phyloP scores from a whole-genome alignment of 2,113 vertebrate genomes.

The Megalops atlanticus region DNA sequence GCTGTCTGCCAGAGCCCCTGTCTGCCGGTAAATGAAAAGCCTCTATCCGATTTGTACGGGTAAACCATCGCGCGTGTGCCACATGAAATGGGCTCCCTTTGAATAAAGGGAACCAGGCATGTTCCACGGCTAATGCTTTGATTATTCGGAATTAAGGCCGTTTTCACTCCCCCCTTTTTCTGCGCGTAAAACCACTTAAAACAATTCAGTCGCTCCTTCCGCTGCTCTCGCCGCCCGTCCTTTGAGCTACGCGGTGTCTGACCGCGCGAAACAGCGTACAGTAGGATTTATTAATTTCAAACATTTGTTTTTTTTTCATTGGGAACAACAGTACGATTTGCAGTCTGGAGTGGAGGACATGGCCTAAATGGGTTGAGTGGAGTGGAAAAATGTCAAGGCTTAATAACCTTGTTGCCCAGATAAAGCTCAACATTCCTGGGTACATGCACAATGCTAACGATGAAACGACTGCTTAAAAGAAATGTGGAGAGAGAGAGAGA shows the following conservation, averaged over 20 bases:
- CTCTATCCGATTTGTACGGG: not conserved
- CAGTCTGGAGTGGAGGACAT: not conserved
- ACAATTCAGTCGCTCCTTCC: no score
- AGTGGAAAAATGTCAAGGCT: not conserved
- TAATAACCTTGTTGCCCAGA: slow-evolving; percentile 12
- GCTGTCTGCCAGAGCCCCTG: not conserved
- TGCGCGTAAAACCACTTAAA: no score
- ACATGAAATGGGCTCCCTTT: not conserved
- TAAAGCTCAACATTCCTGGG: not conserved
- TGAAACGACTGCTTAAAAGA: not conserved
- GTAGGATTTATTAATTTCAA: not conserved
- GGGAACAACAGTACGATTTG: no score
- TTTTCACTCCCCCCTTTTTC: no score
- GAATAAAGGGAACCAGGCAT: not conserved
- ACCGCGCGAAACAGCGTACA: not conserved
- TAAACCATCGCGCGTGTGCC: not conserved
- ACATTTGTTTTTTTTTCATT: no score
- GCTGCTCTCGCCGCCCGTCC: no score
- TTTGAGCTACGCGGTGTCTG: no score
- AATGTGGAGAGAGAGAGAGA: not conserved
- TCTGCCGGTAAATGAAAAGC: not conserved
- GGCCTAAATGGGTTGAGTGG: not conserved
- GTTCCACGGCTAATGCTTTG: not conserved
- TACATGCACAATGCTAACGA: not conserved
- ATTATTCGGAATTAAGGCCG: not conserved